Evolutionary conservation across 2,797 vertebrate genomes (phyloP), one percentile per base, ranked within the genome.

Genomic region (Leuciscus waleckii): DNA sequence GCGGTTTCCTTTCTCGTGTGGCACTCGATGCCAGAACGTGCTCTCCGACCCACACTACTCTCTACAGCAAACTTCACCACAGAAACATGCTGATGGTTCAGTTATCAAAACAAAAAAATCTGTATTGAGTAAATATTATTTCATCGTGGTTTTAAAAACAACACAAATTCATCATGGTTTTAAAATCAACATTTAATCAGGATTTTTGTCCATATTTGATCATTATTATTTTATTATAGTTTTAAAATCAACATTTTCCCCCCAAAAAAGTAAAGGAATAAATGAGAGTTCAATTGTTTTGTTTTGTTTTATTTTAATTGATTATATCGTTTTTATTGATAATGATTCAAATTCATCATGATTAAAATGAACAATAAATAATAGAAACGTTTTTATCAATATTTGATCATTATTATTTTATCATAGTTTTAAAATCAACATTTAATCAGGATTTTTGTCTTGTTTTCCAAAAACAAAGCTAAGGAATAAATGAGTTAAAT

Each of bases 1-100:
- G 6, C 32, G n/a, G 70, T 78, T 87, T 85, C 85, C 70, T 21
- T 69, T 83, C 74, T 76, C 29, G 43, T 51, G 74, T 80, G 83
- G 74, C 51, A 73, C 26, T 58, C 14, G 19, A 79, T 58, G 46
- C 41, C 46, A 83, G 69, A 54, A 32, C 56, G 46, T 61, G 79
- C 82, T 73, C 56, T 65, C 29, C 6, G 14, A 65, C 29, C 16
- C 19, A 65, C 49, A 71, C 76, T 43, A 39, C 37, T 79, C 35
- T 82, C 79, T 73, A 73, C 79, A 39, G 35, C 58, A 73, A 63
- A 85, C 41, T 46, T 32, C 54, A 76, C 86, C 65, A 81, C 81
- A 88, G 78, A 73, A 29, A 69, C 71, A 79, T 2, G 5, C 46
- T 16, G 46, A 49, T 46, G 46, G 1, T 21, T 29, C 26, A 51